A percentile compares a stretch with the other conserved stretches of the same genome.
phyloP scores from a whole-genome alignment of 2,888 invertebrate species.

The Lissonota sp. region DNA sequence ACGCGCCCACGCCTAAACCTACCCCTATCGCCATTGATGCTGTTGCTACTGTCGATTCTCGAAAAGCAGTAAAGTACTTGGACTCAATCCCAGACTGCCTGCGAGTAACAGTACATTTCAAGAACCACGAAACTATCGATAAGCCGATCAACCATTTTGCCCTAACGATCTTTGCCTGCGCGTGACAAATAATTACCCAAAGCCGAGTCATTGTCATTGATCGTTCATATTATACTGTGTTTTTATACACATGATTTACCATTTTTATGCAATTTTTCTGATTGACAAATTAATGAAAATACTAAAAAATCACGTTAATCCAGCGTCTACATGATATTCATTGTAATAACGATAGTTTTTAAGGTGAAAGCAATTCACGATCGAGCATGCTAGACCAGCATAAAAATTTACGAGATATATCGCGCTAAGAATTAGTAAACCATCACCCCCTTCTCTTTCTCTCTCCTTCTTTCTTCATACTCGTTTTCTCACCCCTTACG shows the following conservation, averaged over 20 bases:
- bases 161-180: not conserved
- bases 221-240: not conserved
- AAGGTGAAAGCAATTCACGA: not conserved
- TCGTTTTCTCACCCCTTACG: not conserved
- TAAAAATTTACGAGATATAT: slow-evolving; percentile 41
- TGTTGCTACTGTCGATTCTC: slow-evolving; percentile 36
- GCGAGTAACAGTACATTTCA: slow-evolving; percentile 37
- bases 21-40: slow-evolving; percentile 42
- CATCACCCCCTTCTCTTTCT: slow-evolving; percentile 17
- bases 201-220: not conserved
- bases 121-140: slow-evolving; percentile 27
- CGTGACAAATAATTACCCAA: no score
- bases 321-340: not conserved
- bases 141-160: slow-evolving; percentile 26
- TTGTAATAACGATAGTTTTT: not conserved
- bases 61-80: slow-evolving; percentile 30
- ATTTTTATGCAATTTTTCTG: no score
- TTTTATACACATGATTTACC: no score
- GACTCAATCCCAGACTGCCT: slow-evolving; percentile 47
- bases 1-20: slow-evolving; percentile 47
- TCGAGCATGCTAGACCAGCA: slow-evolving; percentile 6
- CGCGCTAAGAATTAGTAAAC: slow-evolving; percentile 32
- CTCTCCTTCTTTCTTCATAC: no score
- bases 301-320: not conserved
- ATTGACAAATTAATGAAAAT: not conserved